Conservation (phyloP, 2,797 vertebrate species). For the Carapus acus region DNA sequence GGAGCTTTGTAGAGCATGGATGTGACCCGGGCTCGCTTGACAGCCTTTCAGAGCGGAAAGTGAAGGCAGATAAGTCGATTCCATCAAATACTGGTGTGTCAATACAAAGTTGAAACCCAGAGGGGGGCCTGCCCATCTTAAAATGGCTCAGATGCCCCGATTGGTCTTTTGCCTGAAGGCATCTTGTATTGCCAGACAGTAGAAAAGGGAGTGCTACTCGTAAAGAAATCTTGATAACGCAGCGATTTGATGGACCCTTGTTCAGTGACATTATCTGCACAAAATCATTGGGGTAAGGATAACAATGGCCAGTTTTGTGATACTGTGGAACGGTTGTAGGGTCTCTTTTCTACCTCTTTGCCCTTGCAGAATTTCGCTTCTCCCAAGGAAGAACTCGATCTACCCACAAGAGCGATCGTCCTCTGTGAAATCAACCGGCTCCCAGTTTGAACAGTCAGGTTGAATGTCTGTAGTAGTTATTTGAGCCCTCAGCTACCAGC, state of each 20-base stretch:
- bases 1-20: constrained; percentile 72
- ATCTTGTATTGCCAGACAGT: constrained; percentile 50
- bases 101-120: constrained; percentile 48
- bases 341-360: constrained; percentile 62
- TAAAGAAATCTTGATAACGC: constrained; percentile 48
- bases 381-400: constrained; percentile 64
- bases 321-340: constrained; percentile 54
- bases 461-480: constrained; percentile 9
- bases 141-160: constrained; percentile 42
- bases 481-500: constrained; percentile 57
- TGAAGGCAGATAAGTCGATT: constrained; percentile 76
- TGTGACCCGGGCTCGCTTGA: constrained; percentile 72
- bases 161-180: constrained; percentile 46
- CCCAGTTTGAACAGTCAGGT: constrained; percentile 59
- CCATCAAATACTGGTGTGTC: constrained; percentile 63
- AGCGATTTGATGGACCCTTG: constrained; percentile 62
- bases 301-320: constrained; percentile 65
- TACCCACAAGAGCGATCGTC: constrained; percentile 57
- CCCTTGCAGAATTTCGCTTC: constrained; percentile 68
- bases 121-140: constrained; percentile 27
- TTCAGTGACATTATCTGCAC: constrained; percentile 62
- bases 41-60: constrained; percentile 75
- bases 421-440: constrained; percentile 55
- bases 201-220: constrained; percentile 56
- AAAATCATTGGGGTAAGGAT: constrained; percentile 70